Conservation (phyloP, 2,888 invertebrate species). For the Pollenia griseotomentosa region DNA sequence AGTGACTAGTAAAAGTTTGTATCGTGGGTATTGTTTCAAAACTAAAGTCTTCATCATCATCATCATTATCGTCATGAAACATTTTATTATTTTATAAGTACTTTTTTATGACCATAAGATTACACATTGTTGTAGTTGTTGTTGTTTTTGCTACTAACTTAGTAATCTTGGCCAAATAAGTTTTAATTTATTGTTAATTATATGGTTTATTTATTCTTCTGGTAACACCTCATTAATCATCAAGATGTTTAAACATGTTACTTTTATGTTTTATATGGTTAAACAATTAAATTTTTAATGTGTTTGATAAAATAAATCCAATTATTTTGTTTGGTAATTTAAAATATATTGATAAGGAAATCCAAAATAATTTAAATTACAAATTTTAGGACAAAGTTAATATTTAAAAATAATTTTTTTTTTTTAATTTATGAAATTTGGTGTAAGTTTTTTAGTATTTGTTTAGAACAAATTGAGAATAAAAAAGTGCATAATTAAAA, state of each 20-base stretch:
- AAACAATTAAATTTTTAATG: constrained; percentile 43
- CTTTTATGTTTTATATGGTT: constrained; percentile 11
- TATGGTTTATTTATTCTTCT: constrained; percentile 63
- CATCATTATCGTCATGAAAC: constrained; percentile 18
- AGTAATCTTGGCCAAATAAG: constrained; percentile 40
- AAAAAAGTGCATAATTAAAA: too few species aligned
- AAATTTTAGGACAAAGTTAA: too few species aligned
- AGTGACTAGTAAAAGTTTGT: neutral
- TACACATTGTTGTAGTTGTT: constrained; percentile 61
- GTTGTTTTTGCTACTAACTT: constrained; percentile 13
- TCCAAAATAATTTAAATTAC: too few species aligned
- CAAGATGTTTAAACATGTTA: constrained; percentile 26
- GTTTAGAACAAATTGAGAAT: too few species aligned
- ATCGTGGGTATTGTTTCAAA: constrained; percentile 33
- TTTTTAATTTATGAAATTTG: too few species aligned
- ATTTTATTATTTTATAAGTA: constrained; percentile 73
- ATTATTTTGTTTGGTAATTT: neutral
- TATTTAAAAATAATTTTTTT: too few species aligned
- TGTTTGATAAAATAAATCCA: constrained; percentile 2
- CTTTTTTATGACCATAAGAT: constrained; percentile 68
- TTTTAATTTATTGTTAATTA: constrained; percentile 61
- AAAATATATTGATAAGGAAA: neutral
- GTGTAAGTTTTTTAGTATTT: too few species aligned
- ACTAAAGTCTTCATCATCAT: constrained; percentile 46
- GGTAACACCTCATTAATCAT: constrained; percentile 69